These are phyloP conservation scores for Netelia inedita DNA, from an alignment of 2,888 invertebrate genomes.

Conservation along the genomic window DNA sequence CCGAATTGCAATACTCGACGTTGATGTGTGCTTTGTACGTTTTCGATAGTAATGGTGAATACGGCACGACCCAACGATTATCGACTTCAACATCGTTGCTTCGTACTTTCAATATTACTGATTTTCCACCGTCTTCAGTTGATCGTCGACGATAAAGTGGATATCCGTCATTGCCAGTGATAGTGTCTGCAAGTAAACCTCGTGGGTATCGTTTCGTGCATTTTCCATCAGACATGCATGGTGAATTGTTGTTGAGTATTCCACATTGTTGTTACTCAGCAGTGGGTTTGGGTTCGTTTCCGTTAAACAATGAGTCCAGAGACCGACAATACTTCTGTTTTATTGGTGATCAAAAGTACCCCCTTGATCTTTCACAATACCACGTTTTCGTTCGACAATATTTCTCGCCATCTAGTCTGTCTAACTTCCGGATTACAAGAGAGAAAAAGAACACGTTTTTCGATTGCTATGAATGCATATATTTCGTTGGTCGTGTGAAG, in stretches of 20 bases:
- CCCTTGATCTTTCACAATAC: no score
- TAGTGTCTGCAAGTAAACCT: constrained; percentile 10
- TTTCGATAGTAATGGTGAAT: constrained; percentile 25
- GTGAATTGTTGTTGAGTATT: constrained; percentile 12
- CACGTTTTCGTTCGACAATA: no score
- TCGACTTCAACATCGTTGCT: constrained; percentile 11
- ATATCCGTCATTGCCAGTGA: constrained; percentile 22
- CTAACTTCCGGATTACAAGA: no score
- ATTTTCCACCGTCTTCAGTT: not conserved
- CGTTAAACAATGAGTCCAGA: no score
- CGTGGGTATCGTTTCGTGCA: constrained; percentile 44
- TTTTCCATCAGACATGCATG: constrained; percentile 29
- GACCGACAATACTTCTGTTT: no score
- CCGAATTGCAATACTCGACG: constrained; percentile 41
- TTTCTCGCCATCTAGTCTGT: no score
- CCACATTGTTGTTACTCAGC: no score
- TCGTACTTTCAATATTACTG: not conserved
- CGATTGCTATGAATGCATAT: no score
- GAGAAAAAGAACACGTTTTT: no score
- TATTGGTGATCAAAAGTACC: no score
- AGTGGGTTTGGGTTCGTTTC: no score
- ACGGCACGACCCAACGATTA: constrained; percentile 34
- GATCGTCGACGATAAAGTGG: constrained; percentile 20
- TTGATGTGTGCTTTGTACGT: constrained; percentile 31
- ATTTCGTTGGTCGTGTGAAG: no score